Evolutionary conservation across 2,797 vertebrate species (phyloP).

Genomic region (Rousettus madagascariensis): DNA sequence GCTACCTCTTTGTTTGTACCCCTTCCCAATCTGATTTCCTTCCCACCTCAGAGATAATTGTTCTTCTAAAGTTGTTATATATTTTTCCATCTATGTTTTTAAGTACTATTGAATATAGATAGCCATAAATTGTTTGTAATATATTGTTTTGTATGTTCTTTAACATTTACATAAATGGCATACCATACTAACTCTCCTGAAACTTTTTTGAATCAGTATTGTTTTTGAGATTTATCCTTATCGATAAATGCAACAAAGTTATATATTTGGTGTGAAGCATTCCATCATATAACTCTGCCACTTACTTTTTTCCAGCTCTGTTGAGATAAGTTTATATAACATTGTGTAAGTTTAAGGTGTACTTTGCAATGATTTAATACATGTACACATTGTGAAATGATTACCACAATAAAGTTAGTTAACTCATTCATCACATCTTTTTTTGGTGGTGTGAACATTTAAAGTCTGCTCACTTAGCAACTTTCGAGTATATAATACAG

Average conservation of each 20-base stretch:
- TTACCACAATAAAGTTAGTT: too few relatives aligned
- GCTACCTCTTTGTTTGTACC: neutral
- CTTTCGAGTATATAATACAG: neutral
- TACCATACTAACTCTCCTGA: neutral
- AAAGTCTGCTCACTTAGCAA: neutral
- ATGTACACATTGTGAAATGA: too few relatives aligned
- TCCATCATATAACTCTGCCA: neutral
- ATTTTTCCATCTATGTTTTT: slow-evolving; percentile 27
- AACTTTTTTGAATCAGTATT: neutral
- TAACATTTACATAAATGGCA: neutral
- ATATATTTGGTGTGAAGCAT: slow-evolving; percentile 20
- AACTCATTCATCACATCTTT: neutral
- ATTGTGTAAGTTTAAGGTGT: too few relatives aligned
- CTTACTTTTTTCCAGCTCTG: neutral
- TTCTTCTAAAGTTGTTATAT: slow-evolving; percentile 33
- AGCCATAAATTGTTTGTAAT: slow-evolving; percentile 34
- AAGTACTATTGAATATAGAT: neutral
- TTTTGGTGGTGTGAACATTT: neutral
- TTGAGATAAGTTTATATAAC: neutral
- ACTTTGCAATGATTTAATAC: too few relatives aligned
- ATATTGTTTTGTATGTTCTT: neutral
- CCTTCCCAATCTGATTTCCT: slow-evolving; percentile 19
- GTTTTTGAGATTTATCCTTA: slow-evolving; percentile 14
- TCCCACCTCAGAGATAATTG: neutral
- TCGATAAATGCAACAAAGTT: slow-evolving; percentile 10